Conservation (phyloP, 2,113 vertebrate species). For the Tringa solitaria region DNA sequence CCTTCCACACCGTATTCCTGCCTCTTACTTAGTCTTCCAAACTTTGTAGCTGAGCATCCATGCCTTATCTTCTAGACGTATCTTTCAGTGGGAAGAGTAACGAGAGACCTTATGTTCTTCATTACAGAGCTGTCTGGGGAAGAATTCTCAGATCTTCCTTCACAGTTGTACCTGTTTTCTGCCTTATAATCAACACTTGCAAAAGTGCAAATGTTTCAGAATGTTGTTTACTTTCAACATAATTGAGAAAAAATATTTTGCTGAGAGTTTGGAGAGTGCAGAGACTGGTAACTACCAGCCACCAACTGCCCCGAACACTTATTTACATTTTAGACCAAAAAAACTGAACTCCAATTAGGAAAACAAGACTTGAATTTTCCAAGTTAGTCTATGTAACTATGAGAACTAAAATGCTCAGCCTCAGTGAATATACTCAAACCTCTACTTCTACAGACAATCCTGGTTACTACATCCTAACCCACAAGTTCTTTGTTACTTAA, state of each 20-base stretch:
- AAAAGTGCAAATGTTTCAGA: not conserved
- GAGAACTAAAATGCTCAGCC: not conserved
- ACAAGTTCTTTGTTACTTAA: not conserved
- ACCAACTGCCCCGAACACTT: not conserved
- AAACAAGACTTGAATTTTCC: constrained; percentile 16
- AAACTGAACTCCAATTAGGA: not conserved
- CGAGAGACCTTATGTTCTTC: not conserved
- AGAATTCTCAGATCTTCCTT: not conserved
- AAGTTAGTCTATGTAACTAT: not conserved
- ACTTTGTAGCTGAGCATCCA: not conserved
- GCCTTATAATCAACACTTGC: not conserved
- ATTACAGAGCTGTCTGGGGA: not conserved
- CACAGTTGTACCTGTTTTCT: not conserved
- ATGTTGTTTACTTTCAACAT: not conserved
- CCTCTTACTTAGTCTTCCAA: not conserved
- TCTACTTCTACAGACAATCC: not conserved
- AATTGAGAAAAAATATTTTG: not conserved
- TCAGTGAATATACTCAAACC: not conserved
- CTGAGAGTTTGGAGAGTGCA: not conserved
- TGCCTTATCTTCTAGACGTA: not conserved
- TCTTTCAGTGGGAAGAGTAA: not conserved
- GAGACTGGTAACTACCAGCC: not conserved
- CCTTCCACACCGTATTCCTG: not conserved
- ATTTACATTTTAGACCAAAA: not conserved
- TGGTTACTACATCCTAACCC: not conserved